phyloP scores from a whole-genome alignment of 2,797 vertebrate genomes.

The Halcyon chelicuti region DNA sequence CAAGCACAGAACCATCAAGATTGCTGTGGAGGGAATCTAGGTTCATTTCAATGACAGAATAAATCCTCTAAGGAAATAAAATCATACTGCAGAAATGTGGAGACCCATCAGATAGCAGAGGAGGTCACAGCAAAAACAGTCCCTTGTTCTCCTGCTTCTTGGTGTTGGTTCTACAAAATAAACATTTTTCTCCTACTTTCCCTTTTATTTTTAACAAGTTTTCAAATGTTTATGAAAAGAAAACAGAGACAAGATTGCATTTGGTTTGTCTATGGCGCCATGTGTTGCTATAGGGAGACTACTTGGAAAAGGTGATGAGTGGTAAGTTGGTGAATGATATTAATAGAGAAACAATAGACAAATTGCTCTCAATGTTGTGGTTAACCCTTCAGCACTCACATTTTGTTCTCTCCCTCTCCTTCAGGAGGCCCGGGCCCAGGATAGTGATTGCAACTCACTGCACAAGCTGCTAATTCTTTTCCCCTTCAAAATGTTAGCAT shows the following conservation, averaged over 20 bases:
- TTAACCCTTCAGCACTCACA: constrained; percentile 41
- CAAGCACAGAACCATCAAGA: background rate
- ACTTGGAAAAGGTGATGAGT: constrained; percentile 58
- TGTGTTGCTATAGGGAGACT: constrained; percentile 61
- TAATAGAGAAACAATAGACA: constrained; percentile 65
- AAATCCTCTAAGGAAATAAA: background rate
- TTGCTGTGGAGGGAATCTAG: background rate
- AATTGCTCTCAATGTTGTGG: constrained; percentile 4
- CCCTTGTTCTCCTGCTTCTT: background rate
- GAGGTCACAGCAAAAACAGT: background rate
- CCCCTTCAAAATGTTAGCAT: background rate
- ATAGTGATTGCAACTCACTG: background rate
- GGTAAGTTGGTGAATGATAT: constrained; percentile 56
- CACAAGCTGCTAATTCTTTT: background rate
- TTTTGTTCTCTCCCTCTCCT: background rate
- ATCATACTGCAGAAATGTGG: background rate
- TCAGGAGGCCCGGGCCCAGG: background rate
- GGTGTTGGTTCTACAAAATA: constrained; percentile 22
- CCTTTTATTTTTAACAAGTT: constrained; percentile 22
- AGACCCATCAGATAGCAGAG: background rate
- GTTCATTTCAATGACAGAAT: background rate
- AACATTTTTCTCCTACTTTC: background rate
- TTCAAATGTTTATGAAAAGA: constrained; percentile 52
- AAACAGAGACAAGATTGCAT: constrained; percentile 56
- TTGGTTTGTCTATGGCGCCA: constrained; percentile 51